Conservation (phyloP, 2,797 vertebrate genomes). For the Syncerus caffer region DNA sequence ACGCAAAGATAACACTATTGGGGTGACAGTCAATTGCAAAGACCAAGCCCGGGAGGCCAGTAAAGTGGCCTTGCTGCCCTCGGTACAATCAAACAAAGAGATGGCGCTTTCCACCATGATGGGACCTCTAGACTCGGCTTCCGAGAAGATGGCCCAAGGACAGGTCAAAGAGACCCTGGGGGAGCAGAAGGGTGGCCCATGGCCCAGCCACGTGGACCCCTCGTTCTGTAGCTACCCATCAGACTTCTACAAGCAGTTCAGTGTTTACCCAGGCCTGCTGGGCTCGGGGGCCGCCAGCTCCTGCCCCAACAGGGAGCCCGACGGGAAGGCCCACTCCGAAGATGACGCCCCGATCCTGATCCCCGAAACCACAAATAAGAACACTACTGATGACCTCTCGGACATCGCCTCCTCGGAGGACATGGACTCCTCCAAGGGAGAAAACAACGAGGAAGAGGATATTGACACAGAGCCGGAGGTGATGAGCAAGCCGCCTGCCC, state of each 20-base stretch:
- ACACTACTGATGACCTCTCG: conserved; percentile 86
- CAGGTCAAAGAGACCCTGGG: conserved; percentile 84
- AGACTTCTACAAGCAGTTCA: conserved; percentile 97
- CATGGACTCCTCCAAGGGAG: conserved; percentile 90
- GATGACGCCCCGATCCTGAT: conserved; percentile 86
- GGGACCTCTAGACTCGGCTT: conserved; percentile 78
- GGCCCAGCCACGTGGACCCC: conserved; percentile 92
- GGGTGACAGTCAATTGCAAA: conserved; percentile 84
- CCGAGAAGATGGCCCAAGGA: conserved; percentile 84
- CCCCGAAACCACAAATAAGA: conserved; percentile 83
- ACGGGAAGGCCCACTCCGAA: conserved; percentile 82
- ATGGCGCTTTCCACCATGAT: conserved; percentile 82
- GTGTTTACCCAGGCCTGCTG: conserved; percentile 87
- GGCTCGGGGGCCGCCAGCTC: conserved; percentile 86
- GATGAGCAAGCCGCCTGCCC: conserved; percentile 82
- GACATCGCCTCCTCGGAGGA: conserved; percentile 92
- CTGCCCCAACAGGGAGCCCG: conserved; percentile 85
- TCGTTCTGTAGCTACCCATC: conserved; percentile 90
- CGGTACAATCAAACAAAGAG: conserved; percentile 82
- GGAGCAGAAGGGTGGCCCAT: conserved; percentile 88
- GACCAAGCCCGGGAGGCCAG: conserved; percentile 87
- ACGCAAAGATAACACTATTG: conserved; percentile 83
- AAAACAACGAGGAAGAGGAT: conserved; percentile 86
- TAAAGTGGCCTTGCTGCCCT: conserved; percentile 81
- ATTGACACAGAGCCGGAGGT: conserved; percentile 88